These are phyloP conservation scores for Pao palembangensis DNA, from an alignment of 2,113 vertebrate species.

Conservation along the genomic window DNA sequence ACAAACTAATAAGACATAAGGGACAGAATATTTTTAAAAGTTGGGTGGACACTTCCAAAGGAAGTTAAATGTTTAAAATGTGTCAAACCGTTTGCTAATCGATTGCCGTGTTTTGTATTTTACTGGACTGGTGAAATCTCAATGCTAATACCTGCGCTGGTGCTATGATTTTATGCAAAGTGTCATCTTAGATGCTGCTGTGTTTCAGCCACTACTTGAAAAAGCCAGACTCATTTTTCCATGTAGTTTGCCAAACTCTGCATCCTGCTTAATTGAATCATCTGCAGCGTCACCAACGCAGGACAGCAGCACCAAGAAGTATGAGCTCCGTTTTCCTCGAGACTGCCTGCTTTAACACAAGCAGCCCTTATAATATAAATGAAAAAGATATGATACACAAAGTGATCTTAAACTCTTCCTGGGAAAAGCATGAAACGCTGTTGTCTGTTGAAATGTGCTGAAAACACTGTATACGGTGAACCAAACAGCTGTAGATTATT, in stretches of 20 bases:
- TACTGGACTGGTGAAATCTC: neutral
- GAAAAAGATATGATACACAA: no score
- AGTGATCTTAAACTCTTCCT: no score
- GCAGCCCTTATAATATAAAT: neutral
- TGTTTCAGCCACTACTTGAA: constrained; percentile 3
- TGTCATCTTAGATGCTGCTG: neutral
- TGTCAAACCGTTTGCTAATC: neutral
- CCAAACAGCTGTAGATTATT: neutral
- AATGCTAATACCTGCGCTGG: no score
- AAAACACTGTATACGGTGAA: neutral
- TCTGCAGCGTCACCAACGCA: neutral
- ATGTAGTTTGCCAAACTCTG: neutral
- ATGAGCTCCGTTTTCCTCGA: neutral
- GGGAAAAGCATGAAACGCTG: no score
- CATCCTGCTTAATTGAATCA: neutral
- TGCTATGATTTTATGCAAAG: no score
- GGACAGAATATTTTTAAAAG: no score
- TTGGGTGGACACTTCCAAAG: no score
- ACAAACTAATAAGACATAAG: no score
- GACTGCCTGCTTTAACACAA: no score
- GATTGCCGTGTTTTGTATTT: neutral
- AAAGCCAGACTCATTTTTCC: constrained; percentile 1
- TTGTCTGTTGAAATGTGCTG: no score
- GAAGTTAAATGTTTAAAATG: neutral
- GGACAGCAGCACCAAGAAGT: neutral